Base-by-base conservation (phyloP, 2,797 vertebrate species). In the Cryptoprocta ferox region DNA sequence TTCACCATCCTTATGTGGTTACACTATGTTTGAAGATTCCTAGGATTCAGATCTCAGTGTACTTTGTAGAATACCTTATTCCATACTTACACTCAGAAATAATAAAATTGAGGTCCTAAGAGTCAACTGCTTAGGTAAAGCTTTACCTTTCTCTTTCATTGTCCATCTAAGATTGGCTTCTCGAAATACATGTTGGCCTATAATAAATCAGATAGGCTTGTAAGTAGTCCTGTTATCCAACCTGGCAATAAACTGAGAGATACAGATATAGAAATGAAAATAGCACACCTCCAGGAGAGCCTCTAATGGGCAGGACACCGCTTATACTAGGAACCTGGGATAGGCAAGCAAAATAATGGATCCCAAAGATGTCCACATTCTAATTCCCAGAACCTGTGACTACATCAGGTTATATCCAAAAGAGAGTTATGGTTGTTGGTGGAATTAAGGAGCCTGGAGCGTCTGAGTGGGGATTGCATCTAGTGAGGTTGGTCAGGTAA, bases 11-110 rank as follows among this genome's bases (percentile, higher is more conserved):
- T 92, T 56, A 53, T 63, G 1, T 89, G 90, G 7, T 59, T 32
- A 61, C 1, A 48, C 14, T 35, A 21, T 45, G 24, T n/a, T 78
- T 89, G 28, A 92, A 37, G 59, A 92, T 26, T 53, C n/a, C 35
- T 65, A 84, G 10, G 37, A 85, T 91, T 92, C 88, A 92, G 65
- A 76, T 35, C 73, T 87, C n/a, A 81, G 10, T n/a, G 50, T 83
- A 15, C 12, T 80, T 96, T 66, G 71, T 24, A 92, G 21, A 73
- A 89, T n/a, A 26, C 28, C 42, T 53, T 35, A 70, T 53, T 90
- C 35, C 10, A 84, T 80, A 3, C 28, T 78, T 90, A 48, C 1
- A 12, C 37, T 96, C 59, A 91, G 66, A 85, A 90, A 66, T 65
- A 65, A 39, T 91, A 82, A 93, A 96, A 19, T 8, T 0, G 12